Conservation (phyloP, 1,140 invertebrate species). For the Propsilocerus akamusi region DNA sequence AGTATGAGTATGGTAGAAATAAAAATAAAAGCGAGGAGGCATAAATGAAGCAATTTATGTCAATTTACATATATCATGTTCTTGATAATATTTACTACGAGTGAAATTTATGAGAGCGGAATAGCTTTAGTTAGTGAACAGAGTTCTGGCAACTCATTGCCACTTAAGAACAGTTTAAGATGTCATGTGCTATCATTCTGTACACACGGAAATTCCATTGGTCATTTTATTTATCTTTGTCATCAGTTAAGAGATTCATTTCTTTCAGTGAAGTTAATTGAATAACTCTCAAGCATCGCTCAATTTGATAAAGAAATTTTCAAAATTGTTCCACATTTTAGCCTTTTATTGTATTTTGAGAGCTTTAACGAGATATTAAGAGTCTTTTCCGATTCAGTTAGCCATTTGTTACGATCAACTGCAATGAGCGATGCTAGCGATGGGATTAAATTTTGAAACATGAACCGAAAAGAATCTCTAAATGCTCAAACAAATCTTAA, state of each 20-base stretch:
- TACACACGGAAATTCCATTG: too few species aligned
- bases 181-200: neutral
- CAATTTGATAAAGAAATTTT: too few species aligned
- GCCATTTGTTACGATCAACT: slow-evolving; percentile 1
- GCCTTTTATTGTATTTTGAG: too few species aligned
- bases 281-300: too few species aligned
- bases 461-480: neutral
- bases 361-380: too few species aligned
- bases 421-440: neutral
- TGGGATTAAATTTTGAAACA: neutral
- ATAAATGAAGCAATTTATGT: slow-evolving; percentile 4
- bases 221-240: too few species aligned
- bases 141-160: neutral
- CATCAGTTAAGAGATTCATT: too few species aligned
- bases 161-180: too few species aligned
- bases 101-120: neutral
- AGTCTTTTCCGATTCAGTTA: neutral
- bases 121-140: neutral
- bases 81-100: neutral
- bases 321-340: too few species aligned
- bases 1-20: too few species aligned
- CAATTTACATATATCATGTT: slow-evolving; percentile 3
- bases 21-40: neutral
- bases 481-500: neutral
- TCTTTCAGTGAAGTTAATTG: too few species aligned